phyloP scores from a whole-genome alignment of 2,113 vertebrate species.

The Macrotus californicus region DNA sequence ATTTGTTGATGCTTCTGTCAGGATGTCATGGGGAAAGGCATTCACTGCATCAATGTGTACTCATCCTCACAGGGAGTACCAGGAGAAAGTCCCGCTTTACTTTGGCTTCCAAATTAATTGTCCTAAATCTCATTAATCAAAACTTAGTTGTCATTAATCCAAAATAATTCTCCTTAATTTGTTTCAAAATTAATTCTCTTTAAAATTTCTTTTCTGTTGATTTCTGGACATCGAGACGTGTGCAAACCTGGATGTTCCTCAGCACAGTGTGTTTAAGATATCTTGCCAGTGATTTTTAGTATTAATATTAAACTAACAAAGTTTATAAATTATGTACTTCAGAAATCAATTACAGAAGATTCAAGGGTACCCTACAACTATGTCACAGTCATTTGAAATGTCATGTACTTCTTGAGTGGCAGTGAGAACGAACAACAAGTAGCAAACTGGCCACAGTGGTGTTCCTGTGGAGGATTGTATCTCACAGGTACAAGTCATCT shows the following conservation, averaged over 20 bases:
- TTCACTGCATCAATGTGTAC: neutral
- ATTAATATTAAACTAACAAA: neutral
- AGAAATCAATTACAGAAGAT: neutral
- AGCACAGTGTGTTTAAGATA: neutral
- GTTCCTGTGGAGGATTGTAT: neutral
- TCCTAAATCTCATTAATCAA: neutral
- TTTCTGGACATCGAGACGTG: neutral
- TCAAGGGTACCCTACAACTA: neutral
- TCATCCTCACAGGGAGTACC: neutral
- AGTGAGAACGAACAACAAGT: neutral
- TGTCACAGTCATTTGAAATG: neutral
- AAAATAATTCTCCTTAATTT: neutral
- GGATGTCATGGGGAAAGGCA: neutral
- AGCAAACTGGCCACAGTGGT: neutral
- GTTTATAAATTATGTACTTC: neutral
- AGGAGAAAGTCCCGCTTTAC: neutral
- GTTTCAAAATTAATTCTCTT: conserved; percentile 9
- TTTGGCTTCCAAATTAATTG: neutral
- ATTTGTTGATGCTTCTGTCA: neutral
- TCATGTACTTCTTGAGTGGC: neutral
- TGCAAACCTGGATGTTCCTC: neutral
- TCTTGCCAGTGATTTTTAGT: neutral
- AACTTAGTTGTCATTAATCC: too few relatives aligned
- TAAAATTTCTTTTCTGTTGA: conserved; percentile 17
- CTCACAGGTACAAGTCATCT: neutral